phyloP scores from a whole-genome alignment of 2,113 vertebrate species.

The Ailuropoda melanoleuca region DNA sequence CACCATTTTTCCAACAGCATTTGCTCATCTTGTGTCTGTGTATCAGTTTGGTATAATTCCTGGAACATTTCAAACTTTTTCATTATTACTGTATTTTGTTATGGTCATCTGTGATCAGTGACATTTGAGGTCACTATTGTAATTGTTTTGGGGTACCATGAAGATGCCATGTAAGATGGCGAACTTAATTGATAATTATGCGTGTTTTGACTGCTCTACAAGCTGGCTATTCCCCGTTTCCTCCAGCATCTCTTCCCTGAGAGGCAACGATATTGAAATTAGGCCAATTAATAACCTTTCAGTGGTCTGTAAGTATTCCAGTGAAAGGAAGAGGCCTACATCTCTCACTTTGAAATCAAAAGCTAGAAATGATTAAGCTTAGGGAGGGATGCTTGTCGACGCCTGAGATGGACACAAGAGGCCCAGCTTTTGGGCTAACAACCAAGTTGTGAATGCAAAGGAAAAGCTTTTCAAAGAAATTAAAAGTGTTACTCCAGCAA shows the following conservation, averaged over 20 bases:
- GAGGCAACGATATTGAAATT: background rate
- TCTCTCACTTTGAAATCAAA: background rate
- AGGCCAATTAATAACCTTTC: background rate
- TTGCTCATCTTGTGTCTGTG: background rate
- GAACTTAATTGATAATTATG: background rate
- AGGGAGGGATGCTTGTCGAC: background rate
- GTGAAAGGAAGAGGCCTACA: background rate
- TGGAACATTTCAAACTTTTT: background rate
- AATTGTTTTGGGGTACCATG: background rate
- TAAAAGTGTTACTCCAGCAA: background rate
- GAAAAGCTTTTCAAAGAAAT: background rate
- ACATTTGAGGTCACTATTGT: background rate
- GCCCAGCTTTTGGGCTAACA: background rate
- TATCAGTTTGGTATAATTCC: background rate
- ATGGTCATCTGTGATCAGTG: background rate
- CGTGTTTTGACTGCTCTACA: background rate
- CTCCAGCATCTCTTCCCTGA: background rate
- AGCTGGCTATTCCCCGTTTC: background rate
- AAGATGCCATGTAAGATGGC: background rate
- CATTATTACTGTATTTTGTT: no score
- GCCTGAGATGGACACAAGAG: background rate
- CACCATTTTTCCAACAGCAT: background rate
- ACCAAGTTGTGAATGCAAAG: background rate
- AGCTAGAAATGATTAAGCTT: background rate
- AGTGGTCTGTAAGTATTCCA: background rate